phyloP scores from a whole-genome alignment of 2,113 vertebrate species.

The Menura novaehollandiae region DNA sequence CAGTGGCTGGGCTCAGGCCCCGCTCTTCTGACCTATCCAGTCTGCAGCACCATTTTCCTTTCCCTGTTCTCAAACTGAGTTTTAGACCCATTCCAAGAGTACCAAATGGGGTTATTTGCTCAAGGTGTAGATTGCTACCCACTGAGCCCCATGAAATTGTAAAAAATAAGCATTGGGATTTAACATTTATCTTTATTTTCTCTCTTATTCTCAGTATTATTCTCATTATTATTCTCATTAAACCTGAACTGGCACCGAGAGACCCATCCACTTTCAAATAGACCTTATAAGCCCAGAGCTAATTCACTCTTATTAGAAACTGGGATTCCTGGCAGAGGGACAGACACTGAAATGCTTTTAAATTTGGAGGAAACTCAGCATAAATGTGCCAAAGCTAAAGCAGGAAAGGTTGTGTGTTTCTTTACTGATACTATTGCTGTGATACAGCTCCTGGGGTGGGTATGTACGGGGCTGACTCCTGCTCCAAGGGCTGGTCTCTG shows the following conservation, averaged over 20 bases:
- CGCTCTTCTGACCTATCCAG: neutral
- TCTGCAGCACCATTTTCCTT: neutral
- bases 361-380: neutral
- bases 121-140: neutral
- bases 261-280: neutral
- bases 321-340: neutral
- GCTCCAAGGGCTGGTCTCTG: neutral
- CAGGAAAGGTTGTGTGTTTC: neutral
- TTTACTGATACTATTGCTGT: neutral
- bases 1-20: rapidly evolving
- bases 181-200: constrained; percentile 35
- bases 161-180: neutral
- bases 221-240: neutral
- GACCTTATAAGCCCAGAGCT: constrained; percentile 12
- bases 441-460: neutral
- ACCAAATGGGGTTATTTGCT: neutral
- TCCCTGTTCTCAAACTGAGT: neutral
- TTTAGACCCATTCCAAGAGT: neutral
- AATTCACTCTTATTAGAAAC: neutral
- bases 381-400: neutral
- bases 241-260: neutral
- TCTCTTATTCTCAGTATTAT: neutral
- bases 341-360: neutral
- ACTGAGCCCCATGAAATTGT: neutral
- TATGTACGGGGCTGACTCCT: rapidly evolving